Evolutionary conservation across 2,113 vertebrate genomes (phyloP).

Genomic region (Aramus guarauna): DNA sequence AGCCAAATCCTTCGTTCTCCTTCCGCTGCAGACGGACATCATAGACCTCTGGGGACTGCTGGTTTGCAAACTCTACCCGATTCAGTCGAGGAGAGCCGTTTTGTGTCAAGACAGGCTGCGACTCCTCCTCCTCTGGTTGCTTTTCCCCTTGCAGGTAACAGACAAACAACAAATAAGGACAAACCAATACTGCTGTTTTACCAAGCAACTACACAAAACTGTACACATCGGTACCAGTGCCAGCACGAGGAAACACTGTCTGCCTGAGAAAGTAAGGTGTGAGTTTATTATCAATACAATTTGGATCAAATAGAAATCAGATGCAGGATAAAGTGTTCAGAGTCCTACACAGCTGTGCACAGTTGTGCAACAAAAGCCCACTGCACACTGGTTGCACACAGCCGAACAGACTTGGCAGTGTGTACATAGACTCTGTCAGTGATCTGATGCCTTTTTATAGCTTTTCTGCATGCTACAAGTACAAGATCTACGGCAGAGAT

Average conservation of each 20-base stretch:
- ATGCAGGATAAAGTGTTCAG: neutral
- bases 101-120: conserved; percentile 32
- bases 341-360: neutral
- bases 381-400: neutral
- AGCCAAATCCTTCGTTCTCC: conserved; percentile 95
- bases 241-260: neutral
- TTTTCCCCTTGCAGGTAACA: conserved; percentile 66
- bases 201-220: neutral
- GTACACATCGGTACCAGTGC: neutral
- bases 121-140: conserved; percentile 62
- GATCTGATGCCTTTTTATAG: neutral
- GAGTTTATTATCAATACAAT: neutral
- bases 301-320: neutral
- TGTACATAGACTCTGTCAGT: neutral
- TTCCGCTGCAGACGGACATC: conserved; percentile 89
- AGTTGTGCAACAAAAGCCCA: neutral
- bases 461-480: neutral
- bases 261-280: neutral
- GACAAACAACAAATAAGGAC: neutral
- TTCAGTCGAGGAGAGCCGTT: conserved; percentile 79
- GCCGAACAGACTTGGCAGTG: neutral
- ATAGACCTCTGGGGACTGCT: conserved; percentile 74
- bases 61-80: conserved; percentile 56
- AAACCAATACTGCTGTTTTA: neutral
- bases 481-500: neutral